Base-by-base conservation (phyloP, 2,888 invertebrate genomes). In the Euproctis similis region DNA sequence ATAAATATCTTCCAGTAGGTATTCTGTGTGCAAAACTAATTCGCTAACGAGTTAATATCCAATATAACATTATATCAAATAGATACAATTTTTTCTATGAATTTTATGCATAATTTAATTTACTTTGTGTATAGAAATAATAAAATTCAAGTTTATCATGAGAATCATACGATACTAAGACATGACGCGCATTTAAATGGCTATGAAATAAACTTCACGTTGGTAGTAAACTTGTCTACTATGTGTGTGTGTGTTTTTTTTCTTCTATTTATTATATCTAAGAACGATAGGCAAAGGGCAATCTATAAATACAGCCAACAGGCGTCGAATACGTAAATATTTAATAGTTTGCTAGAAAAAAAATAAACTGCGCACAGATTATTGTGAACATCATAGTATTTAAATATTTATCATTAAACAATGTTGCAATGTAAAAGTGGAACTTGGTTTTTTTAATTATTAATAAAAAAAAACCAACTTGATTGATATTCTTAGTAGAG, bases 31-130 rank as follows among this genome's bases (percentile, higher is more conserved):
- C n/a, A n/a, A n/a, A n/a, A n/a, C n/a, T n/a, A n/a, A n/a, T n/a
- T n/a, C n/a, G n/a, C n/a, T n/a, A n/a, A n/a, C n/a, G n/a, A n/a
- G n/a, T n/a, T n/a, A n/a, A 21, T 34, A 28, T 22, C 18, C 28
- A 27, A 36, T 26, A 31, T 22, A n/a, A 4, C 21, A 20, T 42
- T 23, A 26, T 30, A 32, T 36, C n/a, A n/a, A n/a, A n/a, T 22
- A 33, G 34, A 40, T 44, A 44, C 32, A 31, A 19, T 47, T 44
- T 46, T 46, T 48, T 41, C 26, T 19, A 31, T 26, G 24, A 24
- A 45, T 34, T 13, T 26, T 18, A 34, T 22, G 36, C 42, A 39
- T 45, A 36, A 36, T 47, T 47, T 40, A 47, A 32, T 44, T 44
- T 44, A 47, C 41, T 26, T 31, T 32, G 37, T 34, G 32, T 23